These are phyloP conservation scores for Diceros bicornis DNA, from an alignment of 2,797 vertebrate genomes.

Conservation along the genomic window DNA sequence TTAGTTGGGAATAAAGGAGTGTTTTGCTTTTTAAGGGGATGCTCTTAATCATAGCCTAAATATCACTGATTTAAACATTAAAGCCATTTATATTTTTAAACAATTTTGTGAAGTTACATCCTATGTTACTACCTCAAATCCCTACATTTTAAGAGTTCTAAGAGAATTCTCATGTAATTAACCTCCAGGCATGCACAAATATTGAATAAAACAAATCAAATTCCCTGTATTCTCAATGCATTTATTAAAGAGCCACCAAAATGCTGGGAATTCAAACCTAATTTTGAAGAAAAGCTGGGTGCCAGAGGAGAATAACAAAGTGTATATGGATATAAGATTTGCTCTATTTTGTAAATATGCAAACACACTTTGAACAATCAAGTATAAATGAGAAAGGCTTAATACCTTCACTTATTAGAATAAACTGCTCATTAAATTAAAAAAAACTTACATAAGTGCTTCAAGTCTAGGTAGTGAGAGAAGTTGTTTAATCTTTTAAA, in stretches of 20 bases:
- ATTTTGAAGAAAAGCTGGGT: not conserved
- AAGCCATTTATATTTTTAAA: not conserved
- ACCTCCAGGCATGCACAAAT: not conserved
- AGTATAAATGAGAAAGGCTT: not conserved
- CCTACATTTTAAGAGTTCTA: not conserved
- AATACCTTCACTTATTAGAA: not conserved
- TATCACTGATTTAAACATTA: not conserved
- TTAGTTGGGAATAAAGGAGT: not conserved
- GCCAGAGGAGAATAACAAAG: not conserved
- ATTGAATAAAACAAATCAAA: constrained; percentile 32
- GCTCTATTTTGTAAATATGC: constrained; percentile 15
- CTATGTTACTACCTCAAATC: not conserved
- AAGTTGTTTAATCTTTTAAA: constrained; percentile 46
- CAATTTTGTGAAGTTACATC: not conserved
- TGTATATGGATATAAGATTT: not conserved
- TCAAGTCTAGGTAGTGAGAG: not conserved
- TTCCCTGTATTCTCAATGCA: not conserved
- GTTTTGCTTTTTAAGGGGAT: not conserved
- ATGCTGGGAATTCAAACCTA: not conserved
- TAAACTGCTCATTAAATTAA: not conserved
- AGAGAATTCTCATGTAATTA: not conserved
- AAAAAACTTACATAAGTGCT: not conserved
- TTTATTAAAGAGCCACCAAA: constrained; percentile 44
- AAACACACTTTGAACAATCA: not conserved
- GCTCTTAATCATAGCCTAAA: not conserved